These are phyloP conservation scores for Fratercula arctica DNA, from an alignment of 2,797 vertebrate genomes.

Conservation along the genomic window DNA sequence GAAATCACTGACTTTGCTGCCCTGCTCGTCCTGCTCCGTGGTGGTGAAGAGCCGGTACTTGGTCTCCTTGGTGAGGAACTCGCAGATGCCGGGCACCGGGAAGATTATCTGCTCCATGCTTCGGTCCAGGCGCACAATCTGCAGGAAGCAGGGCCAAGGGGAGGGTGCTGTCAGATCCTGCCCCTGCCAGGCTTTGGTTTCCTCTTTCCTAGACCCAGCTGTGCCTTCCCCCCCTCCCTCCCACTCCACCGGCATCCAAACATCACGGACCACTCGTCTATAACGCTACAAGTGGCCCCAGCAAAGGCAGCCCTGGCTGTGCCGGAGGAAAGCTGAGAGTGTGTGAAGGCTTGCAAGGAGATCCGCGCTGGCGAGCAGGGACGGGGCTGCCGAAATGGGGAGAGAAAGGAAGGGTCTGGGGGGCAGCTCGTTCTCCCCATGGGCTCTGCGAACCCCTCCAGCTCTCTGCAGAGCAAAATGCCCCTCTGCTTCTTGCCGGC, in stretches of 20 bases:
- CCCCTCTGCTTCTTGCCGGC: neutral
- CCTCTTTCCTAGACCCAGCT: neutral
- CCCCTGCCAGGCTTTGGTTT: neutral
- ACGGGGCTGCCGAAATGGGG: neutral
- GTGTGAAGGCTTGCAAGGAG: accelerated
- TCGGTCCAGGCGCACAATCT: conserved; percentile 96
- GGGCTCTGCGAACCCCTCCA: neutral
- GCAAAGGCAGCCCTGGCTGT: neutral
- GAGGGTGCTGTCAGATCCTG: neutral
- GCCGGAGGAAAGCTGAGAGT: neutral
- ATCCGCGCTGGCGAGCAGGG: neutral
- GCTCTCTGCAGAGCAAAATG: neutral
- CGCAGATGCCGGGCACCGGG: conserved; percentile 92
- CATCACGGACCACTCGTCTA: accelerated
- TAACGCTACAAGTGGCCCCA: accelerated
- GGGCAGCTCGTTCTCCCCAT: neutral
- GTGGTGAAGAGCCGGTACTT: conserved; percentile 91
- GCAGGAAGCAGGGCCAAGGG: neutral
- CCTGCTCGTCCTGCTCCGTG: conserved; percentile 97
- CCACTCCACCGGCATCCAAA: neutral
- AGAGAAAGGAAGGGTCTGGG: neutral
- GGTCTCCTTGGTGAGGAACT: conserved; percentile 94
- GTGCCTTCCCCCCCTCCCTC: neutral
- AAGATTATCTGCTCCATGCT: conserved; percentile 99
- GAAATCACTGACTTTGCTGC: conserved; percentile 98